phyloP scores from a whole-genome alignment of 2,797 vertebrate genomes.

The Eidolon dupreanum region DNA sequence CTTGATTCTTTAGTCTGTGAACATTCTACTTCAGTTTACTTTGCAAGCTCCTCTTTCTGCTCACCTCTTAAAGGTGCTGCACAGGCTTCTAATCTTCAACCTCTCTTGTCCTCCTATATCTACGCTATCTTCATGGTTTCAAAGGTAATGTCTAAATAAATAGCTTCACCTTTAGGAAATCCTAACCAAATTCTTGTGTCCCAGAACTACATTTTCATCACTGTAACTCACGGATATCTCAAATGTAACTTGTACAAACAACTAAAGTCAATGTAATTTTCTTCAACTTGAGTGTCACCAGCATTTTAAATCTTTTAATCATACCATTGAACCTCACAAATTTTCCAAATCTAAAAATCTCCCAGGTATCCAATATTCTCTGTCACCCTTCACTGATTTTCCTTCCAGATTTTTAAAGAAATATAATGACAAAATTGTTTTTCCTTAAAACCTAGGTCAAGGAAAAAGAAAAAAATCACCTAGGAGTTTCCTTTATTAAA shows the following conservation, averaged over 20 bases:
- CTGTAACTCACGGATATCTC: neutral
- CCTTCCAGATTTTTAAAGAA: neutral
- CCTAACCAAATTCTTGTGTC: neutral
- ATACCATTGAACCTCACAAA: neutral
- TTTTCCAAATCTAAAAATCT: neutral
- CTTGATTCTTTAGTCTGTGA: neutral
- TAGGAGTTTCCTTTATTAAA: neutral
- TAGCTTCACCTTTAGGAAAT: neutral
- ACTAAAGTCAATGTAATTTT: neutral
- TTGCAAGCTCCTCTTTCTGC: neutral
- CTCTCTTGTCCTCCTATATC: neutral
- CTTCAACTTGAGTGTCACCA: neutral
- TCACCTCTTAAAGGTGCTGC: neutral
- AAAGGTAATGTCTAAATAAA: neutral
- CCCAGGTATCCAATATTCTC: neutral
- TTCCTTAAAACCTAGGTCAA: neutral
- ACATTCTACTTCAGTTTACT: neutral
- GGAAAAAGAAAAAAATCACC: neutral
- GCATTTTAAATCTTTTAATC: neutral
- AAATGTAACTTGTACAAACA: neutral
- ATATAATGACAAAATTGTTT: neutral
- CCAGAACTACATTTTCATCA: neutral
- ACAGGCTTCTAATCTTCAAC: neutral
- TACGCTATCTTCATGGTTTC: neutral
- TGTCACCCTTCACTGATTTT: neutral